phyloP scores from a whole-genome alignment of 2,797 vertebrate species.

The Phrynocephalus vlangalii region DNA sequence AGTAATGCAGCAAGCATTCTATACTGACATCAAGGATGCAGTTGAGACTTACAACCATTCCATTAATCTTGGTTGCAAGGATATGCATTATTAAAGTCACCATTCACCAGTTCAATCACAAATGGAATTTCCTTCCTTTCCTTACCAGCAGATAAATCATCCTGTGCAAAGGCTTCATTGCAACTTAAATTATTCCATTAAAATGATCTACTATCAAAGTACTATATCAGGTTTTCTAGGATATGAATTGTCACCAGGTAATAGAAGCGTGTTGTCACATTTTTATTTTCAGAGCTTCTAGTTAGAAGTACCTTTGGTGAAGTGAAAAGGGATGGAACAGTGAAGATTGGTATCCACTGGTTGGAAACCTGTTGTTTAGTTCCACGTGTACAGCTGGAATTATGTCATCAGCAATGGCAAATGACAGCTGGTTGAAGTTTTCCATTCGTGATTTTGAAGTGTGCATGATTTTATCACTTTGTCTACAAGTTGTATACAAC shows the following conservation, averaged over 20 bases:
- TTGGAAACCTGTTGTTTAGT: background rate
- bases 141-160: slow-evolving; percentile 44
- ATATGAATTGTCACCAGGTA: slow-evolving; percentile 20
- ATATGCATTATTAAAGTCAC: slow-evolving; percentile 59
- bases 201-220: slow-evolving; percentile 33
- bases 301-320: slow-evolving; percentile 20
- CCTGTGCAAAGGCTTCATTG: slow-evolving; percentile 31
- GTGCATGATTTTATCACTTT: too few species aligned
- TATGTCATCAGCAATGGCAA: too few species aligned
- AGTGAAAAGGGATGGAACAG: slow-evolving; percentile 31
- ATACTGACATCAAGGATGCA: slow-evolving; percentile 31
- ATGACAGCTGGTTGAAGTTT: too few species aligned
- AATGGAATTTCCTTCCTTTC: slow-evolving; percentile 57
- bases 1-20: slow-evolving; percentile 53
- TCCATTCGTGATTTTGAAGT: too few species aligned
- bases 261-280: slow-evolving; percentile 17
- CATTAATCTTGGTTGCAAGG: slow-evolving; percentile 54
- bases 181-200: slow-evolving; percentile 52
- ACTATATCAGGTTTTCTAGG: background rate
- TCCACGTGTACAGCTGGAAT: too few species aligned
- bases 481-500: too few species aligned
- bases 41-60: slow-evolving; percentile 30
- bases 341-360: slow-evolving; percentile 30
- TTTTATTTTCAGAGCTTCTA: slow-evolving; percentile 36
- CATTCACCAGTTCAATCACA: slow-evolving; percentile 44